A percentile compares a stretch with the other conserved stretches of the same genome.
Conservation (phyloP, 2,113 vertebrate species). For the Megaceryle torquata region DNA sequence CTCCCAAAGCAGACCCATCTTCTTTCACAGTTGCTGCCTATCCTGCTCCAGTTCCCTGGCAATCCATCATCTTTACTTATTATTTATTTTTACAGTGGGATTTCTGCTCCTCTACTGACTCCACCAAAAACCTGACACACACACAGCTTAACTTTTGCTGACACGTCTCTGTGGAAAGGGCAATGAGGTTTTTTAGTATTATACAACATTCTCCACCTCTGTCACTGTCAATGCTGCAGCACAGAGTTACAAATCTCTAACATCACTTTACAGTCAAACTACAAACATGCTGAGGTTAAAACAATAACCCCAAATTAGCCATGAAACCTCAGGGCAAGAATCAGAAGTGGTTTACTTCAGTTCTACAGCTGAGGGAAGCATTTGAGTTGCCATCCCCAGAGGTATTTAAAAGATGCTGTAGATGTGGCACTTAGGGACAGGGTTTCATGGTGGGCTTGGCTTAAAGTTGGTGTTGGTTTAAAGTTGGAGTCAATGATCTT, state of each 20-base stretch:
- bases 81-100: neutral
- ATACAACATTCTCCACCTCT: neutral
- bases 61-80: neutral
- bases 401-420: neutral
- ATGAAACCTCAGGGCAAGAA: neutral
- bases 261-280: neutral
- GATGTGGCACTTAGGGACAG: neutral
- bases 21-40: neutral
- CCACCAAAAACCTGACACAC: neutral
- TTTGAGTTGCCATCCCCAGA: neutral
- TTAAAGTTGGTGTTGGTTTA: neutral
- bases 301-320: neutral
- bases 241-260: neutral
- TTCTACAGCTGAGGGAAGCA: neutral
- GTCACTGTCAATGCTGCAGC: neutral
- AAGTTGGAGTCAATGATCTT: accelerated
- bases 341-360: neutral
- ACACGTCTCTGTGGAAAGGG: neutral
- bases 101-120: neutral
- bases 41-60: neutral
- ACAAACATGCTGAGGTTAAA: neutral
- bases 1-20: neutral
- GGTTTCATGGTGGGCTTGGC: neutral
- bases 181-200: neutral
- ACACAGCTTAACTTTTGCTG: neutral